phyloP scores from a whole-genome alignment of 2,888 invertebrate species.

The Drosophila leonis region DNA sequence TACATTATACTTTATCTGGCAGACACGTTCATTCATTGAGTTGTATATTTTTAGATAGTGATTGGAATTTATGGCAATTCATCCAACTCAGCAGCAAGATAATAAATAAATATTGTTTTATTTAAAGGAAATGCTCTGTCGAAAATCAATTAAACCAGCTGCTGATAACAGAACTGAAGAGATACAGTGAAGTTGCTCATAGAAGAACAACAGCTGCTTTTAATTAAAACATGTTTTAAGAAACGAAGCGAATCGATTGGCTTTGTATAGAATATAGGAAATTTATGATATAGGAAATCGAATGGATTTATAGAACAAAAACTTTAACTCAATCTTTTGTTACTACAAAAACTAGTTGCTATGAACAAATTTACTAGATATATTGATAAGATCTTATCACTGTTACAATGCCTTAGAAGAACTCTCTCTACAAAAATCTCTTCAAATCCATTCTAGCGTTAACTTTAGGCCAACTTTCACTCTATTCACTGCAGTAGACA shows the following conservation, averaged over 20 bases:
- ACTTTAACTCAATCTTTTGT: no score
- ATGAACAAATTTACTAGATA: not conserved
- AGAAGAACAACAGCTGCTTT: not conserved
- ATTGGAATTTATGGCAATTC: slow-evolving; percentile 35
- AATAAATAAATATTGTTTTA: slow-evolving; percentile 31
- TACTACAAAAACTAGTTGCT: no score
- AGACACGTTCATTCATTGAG: slow-evolving; percentile 31
- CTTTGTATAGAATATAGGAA: no score
- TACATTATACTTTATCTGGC: not conserved
- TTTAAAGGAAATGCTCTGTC: slow-evolving; percentile 7
- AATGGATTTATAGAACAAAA: no score
- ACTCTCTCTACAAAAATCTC: not conserved
- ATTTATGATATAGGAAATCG: no score
- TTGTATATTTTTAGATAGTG: slow-evolving; percentile 31
- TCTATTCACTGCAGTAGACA: not conserved
- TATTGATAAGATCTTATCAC: not conserved
- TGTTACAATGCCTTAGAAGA: not conserved
- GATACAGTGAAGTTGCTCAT: not conserved
- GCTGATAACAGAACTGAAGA: slow-evolving; percentile 30
- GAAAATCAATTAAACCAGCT: slow-evolving; percentile 34
- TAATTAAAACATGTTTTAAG: not conserved
- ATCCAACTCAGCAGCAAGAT: slow-evolving; percentile 34
- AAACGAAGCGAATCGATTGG: no score
- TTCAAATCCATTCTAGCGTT: not conserved
- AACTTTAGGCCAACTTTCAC: not conserved